These are phyloP conservation scores for Tortricodes alternella DNA, from an alignment of 2,888 invertebrate species.

Conservation along the genomic window DNA sequence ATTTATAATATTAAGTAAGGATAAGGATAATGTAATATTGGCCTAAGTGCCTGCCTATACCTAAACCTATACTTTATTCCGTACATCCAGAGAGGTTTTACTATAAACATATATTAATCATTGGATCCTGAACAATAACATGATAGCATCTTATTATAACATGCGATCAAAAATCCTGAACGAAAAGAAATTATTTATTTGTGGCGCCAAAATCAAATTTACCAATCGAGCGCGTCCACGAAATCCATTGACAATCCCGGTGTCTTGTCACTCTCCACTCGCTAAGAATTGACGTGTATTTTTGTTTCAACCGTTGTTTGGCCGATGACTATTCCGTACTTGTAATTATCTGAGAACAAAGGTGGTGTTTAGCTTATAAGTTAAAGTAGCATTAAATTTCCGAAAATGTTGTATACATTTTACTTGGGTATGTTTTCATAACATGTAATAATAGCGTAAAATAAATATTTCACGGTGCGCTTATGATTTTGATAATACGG, in stretches of 20 bases:
- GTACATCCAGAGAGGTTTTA: too few species aligned
- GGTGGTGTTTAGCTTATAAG: constrained; percentile 38
- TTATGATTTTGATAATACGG: constrained; percentile 43
- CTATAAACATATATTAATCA: neutral
- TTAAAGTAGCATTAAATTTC: constrained; percentile 47
- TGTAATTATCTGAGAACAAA: constrained; percentile 39
- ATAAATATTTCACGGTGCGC: constrained; percentile 39
- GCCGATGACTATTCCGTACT: constrained; percentile 42
- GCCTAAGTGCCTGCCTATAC: too few species aligned
- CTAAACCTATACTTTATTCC: too few species aligned
- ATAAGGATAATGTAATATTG: too few species aligned
- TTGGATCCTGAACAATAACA: neutral
- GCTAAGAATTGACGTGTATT: constrained; percentile 68
- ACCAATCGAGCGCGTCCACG: constrained; percentile 70
- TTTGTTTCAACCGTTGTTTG: constrained; percentile 39
- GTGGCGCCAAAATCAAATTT: constrained; percentile 45
- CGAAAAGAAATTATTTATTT: neutral
- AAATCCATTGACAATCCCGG: constrained; percentile 71
- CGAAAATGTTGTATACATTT: constrained; percentile 60
- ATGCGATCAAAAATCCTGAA: neutral
- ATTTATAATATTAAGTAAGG: too few species aligned
- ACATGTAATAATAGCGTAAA: constrained; percentile 52
- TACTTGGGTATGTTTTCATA: constrained; percentile 68
- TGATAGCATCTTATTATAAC: neutral
- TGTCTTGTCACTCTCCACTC: constrained; percentile 36